A percentile compares a stretch with the other conserved stretches of the same genome.
Evolutionary conservation across 2,888 invertebrate genomes (phyloP).

Genomic region (Spilarctia lutea): DNA sequence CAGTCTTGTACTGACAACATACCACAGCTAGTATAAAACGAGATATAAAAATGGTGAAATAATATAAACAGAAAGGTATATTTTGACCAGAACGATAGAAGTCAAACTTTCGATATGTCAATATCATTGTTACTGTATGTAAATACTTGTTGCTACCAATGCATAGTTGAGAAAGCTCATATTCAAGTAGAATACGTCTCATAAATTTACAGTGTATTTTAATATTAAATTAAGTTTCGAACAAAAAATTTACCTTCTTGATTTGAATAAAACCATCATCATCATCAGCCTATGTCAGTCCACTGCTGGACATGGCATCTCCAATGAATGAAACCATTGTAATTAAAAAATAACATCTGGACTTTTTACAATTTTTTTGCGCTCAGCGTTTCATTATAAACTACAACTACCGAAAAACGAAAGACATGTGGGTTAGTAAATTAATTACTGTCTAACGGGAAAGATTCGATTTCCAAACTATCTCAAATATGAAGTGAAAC

Average conservation of each 20-base stretch:
- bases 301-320: too few species aligned
- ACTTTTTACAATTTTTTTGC: background rate
- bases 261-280: background rate
- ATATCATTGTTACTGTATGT: constrained; percentile 40
- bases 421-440: background rate
- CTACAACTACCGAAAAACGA: background rate
- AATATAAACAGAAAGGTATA: too few species aligned
- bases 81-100: background rate
- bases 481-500: too few species aligned
- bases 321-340: background rate
- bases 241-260: background rate
- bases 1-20: too few species aligned
- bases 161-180: constrained; percentile 11
- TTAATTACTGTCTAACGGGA: background rate
- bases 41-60: too few species aligned
- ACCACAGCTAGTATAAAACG: too few species aligned
- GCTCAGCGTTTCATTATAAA: background rate
- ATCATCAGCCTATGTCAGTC: too few species aligned
- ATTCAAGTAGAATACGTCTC: background rate
- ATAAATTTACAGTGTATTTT: background rate
- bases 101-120: constrained; percentile 60
- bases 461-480: background rate
- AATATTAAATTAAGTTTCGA: background rate
- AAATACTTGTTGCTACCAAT: constrained; percentile 62
- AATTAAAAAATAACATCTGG: too few species aligned